Evolutionary conservation across 2,113 vertebrate species (phyloP).

Genomic region (Megaceryle torquata): DNA sequence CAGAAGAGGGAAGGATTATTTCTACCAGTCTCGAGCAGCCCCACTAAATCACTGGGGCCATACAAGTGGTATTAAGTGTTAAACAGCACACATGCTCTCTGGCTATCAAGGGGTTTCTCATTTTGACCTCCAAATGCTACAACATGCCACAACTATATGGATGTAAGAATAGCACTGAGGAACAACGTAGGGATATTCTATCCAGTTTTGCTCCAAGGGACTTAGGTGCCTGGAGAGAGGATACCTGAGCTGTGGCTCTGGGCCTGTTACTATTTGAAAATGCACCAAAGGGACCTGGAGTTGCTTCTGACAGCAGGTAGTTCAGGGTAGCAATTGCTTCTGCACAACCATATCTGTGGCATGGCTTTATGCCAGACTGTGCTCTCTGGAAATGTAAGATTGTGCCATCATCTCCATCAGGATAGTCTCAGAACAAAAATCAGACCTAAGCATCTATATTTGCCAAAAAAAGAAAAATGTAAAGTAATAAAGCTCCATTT

Average conservation of each 20-base stretch:
- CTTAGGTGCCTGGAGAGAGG: not conserved
- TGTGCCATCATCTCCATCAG: not conserved
- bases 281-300: not conserved
- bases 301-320: not conserved
- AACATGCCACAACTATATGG: not conserved
- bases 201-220: not conserved
- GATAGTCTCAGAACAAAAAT: not conserved
- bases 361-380: not conserved
- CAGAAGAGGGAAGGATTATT: not conserved
- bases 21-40: not conserved
- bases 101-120: not conserved
- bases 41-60: not conserved
- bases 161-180: not conserved
- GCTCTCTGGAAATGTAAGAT: not conserved
- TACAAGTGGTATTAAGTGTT: not conserved
- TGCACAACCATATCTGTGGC: not conserved
- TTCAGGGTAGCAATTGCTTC: not conserved
- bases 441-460: not conserved
- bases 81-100: not conserved
- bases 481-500: not conserved
- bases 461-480: not conserved
- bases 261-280: not conserved
- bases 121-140: not conserved
- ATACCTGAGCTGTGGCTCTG: not conserved
- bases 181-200: not conserved